Evolutionary conservation across 2,797 vertebrate species (phyloP), one percentile per base, ranked within the genome.

Genomic region (Chelon labrosus): DNA sequence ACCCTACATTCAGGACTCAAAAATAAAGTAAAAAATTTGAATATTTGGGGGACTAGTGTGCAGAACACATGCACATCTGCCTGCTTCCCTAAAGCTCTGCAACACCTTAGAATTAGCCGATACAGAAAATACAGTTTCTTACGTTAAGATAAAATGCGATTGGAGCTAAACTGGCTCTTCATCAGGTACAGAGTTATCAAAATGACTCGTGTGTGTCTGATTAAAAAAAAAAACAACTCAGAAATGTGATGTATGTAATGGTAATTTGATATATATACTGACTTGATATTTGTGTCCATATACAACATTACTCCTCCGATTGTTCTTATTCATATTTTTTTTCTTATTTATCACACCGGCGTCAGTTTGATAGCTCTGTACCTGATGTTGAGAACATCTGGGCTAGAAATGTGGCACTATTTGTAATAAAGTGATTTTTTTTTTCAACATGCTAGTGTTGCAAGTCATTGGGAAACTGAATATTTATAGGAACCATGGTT

Each of bases 401-500:
- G 9, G 10, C 39, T 31, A 7, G 7, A n/a, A 73, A 51, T 16
- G 7, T 51, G 22, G 12, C 20, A 37, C 14, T 37, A 37, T 51
- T 64, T 58, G 42, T 41, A 17, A 49, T 50, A n/a, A 27, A 46
- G 19, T 47, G 0, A n/a, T 1, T 8, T 20, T 10, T 8, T 20
- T 10, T 11, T 54, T 60, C 37, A 19, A 17, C n/a, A n/a, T 37
- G 44, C 0, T 19, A 37, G 11, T 70, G 39, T 46, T 31, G 17
- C 1, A 1, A 44, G 35, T 65, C 25, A 13, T 37, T 63, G 11
- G 35, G 35, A 66, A 16, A 47, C 38, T 39, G 38, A 67, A 53
- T 52, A 65, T 53, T 55, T 60, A 17, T 60, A 22, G 42, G 35
- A 11, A 22, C 46, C 13, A 19, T 58, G 11, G 35, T 65, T 66